A percentile compares a stretch with the other conserved stretches of the same genome.
Conservation (phyloP, 2,113 vertebrate species). For the Anarhynchus alexandrinus region DNA sequence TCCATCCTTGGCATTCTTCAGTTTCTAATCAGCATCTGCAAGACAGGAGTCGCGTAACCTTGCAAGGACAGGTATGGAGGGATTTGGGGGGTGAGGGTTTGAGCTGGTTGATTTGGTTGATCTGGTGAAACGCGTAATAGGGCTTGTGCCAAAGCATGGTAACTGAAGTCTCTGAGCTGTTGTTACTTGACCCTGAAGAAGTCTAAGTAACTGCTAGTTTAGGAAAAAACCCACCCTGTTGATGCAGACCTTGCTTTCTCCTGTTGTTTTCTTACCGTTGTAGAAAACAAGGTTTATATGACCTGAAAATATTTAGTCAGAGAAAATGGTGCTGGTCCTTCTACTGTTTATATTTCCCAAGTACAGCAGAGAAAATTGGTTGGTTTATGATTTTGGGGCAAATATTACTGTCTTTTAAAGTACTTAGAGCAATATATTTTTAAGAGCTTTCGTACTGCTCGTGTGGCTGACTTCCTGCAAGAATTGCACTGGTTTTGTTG, state of each 20-base stretch:
- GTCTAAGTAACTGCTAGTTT: background rate
- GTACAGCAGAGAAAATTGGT: background rate
- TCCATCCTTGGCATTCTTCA: constrained; percentile 74
- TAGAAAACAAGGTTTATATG: background rate
- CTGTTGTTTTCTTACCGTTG: background rate
- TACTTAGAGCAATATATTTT: background rate
- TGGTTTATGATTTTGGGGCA: background rate
- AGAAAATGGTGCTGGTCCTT: background rate
- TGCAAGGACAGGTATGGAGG: constrained; percentile 75
- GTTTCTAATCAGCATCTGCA: constrained; percentile 68
- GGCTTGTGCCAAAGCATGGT: background rate
- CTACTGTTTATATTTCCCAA: background rate
- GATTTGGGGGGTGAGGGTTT: background rate
- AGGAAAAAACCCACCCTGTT: background rate
- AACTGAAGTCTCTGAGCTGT: background rate
- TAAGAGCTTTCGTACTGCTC: background rate
- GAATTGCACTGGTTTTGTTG: background rate
- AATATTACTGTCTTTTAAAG: background rate
- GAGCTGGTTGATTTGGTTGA: background rate
- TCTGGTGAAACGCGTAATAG: background rate
- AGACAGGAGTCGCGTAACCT: constrained; percentile 56
- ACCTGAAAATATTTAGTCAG: background rate
- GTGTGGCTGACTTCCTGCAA: background rate
- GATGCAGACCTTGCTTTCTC: background rate
- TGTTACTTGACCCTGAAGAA: background rate